Evolutionary conservation across 1,140 invertebrate genomes (phyloP).

Genomic region (Lepidurus arcticus): DNA sequence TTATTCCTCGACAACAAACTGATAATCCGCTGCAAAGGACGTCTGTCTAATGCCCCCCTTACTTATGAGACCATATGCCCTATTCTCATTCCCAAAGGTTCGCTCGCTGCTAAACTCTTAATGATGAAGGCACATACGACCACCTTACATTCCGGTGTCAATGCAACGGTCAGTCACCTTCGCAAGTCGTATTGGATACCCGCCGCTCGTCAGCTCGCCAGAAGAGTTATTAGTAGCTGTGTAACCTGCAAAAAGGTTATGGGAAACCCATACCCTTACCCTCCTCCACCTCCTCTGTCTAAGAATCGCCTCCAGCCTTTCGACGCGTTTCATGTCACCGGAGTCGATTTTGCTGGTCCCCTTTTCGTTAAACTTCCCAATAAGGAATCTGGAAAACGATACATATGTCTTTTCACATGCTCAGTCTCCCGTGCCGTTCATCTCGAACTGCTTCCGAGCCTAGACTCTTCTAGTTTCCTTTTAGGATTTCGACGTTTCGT

Average conservation of each 20-base stretch:
- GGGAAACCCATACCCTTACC: constrained; percentile 27
- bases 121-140: background rate
- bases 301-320: constrained; percentile 13
- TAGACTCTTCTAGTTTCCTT: constrained; percentile 35
- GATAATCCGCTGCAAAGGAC: constrained; percentile 25
- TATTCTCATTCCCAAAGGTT: background rate
- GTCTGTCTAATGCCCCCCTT: background rate
- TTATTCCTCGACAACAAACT: constrained; percentile 27
- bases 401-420: constrained; percentile 43
- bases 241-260: constrained; percentile 14
- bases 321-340: constrained; percentile 35
- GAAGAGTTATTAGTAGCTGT: background rate
- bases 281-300: constrained; percentile 1
- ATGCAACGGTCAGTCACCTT: background rate
- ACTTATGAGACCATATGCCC: background rate
- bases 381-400: constrained; percentile 24
- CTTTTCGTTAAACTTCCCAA: constrained; percentile 35
- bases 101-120: background rate
- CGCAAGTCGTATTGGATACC: constrained; percentile 22
- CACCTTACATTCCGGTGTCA: constrained; percentile 24
- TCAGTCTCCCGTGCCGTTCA: constrained; percentile 39
- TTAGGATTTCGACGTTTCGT: constrained; percentile 37
- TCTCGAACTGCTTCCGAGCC: constrained; percentile 35
- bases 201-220: background rate
- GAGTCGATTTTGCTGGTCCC: constrained; percentile 43